These are phyloP conservation scores for Condylostylus longicornis DNA, from an alignment of 1,140 invertebrate species.

Conservation along the genomic window DNA sequence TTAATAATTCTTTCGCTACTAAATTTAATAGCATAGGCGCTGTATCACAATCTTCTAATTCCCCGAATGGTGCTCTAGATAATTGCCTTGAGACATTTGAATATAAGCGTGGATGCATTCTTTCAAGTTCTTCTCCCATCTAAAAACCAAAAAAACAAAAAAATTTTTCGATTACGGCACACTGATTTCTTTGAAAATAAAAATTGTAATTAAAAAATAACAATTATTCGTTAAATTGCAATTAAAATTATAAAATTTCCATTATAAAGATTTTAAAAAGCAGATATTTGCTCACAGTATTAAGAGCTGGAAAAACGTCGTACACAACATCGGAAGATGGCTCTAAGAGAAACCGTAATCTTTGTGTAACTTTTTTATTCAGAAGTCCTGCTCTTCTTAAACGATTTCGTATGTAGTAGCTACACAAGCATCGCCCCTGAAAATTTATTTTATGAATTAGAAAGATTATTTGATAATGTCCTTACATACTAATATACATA, in stretches of 20 bases:
- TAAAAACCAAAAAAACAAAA: slow-evolving; percentile 4
- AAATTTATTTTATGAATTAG: too few species aligned
- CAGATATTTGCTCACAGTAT: slow-evolving; percentile 16
- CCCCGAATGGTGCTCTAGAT: slow-evolving; percentile 33
- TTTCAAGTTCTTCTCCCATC: slow-evolving; percentile 39
- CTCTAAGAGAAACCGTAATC: slow-evolving; percentile 25
- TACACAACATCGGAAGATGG: slow-evolving; percentile 26
- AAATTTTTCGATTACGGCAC: too few species aligned
- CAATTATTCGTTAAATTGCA: too few species aligned
- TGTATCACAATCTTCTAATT: slow-evolving; percentile 38
- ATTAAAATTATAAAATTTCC: not conserved
- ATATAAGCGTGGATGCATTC: slow-evolving; percentile 49
- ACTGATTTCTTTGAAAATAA: not conserved
- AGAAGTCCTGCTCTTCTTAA: slow-evolving; percentile 26
- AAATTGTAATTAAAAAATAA: too few species aligned
- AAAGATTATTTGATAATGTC: too few species aligned
- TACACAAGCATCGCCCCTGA: slow-evolving; percentile 29
- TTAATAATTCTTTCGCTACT: slow-evolving; percentile 44
- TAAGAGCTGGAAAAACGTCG: slow-evolving; percentile 29
- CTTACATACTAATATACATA: too few species aligned
- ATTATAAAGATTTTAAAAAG: not conserved
- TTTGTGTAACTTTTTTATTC: slow-evolving; percentile 27
- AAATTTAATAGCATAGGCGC: slow-evolving; percentile 40
- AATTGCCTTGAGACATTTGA: slow-evolving; percentile 43
- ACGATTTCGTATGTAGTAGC: slow-evolving; percentile 27